These are phyloP conservation scores for Alitta virens DNA, from an alignment of 2,888 invertebrate species.

Conservation along the genomic window DNA sequence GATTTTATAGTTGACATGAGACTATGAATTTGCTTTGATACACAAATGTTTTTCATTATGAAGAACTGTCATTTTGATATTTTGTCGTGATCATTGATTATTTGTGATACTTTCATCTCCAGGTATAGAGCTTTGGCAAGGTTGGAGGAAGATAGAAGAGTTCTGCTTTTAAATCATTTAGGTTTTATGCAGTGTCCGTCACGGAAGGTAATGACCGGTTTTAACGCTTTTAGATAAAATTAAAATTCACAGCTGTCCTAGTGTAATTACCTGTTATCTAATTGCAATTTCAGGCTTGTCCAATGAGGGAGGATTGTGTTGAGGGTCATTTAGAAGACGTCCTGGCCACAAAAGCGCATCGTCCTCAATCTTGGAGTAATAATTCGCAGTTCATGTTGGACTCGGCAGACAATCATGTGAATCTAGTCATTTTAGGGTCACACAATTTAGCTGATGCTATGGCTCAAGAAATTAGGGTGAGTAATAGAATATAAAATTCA, in stretches of 20 bases:
- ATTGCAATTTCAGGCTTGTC: slow-evolving; percentile 66
- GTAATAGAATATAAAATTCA: too few relatives aligned
- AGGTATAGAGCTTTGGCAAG: slow-evolving; percentile 92
- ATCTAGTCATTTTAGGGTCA: slow-evolving; percentile 83
- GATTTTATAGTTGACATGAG: too few relatives aligned
- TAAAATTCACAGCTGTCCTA: too few relatives aligned
- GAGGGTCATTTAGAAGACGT: slow-evolving; percentile 68
- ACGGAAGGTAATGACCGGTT: slow-evolving; percentile 69
- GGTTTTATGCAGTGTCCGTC: slow-evolving; percentile 95
- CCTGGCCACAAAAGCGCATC: slow-evolving; percentile 68
- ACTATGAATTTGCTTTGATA: too few relatives aligned
- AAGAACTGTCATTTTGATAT: too few relatives aligned
- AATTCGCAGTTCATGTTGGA: slow-evolving; percentile 68
- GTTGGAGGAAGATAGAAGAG: slow-evolving; percentile 88
- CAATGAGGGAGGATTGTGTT: slow-evolving; percentile 57
- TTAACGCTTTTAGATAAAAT: too few relatives aligned
- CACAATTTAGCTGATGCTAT: slow-evolving; percentile 85
- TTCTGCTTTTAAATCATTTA: slow-evolving; percentile 91
- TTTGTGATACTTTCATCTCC: too few relatives aligned
- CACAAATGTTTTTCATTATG: too few relatives aligned
- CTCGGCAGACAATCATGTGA: slow-evolving; percentile 72
- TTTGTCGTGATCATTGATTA: too few relatives aligned
- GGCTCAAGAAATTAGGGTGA: slow-evolving; percentile 75
- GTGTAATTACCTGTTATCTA: too few relatives aligned
- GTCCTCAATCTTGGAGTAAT: slow-evolving; percentile 67